These are phyloP conservation scores for Vireo griseus DNA, from an alignment of 2,797 vertebrate genomes.

Conservation along the genomic window DNA sequence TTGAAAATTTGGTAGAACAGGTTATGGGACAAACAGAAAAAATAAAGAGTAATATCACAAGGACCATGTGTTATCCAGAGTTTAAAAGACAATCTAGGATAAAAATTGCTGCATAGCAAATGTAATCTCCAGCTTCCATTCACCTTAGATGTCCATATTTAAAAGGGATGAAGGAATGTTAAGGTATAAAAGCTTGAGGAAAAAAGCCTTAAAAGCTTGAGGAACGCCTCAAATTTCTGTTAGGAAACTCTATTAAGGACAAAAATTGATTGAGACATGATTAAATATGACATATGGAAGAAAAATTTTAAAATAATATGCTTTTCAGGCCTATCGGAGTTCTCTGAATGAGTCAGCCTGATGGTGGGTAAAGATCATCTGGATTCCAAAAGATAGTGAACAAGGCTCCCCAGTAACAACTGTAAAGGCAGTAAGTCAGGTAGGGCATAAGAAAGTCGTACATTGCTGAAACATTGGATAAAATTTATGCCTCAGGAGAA, in stretches of 20 bases:
- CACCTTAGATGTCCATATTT: neutral
- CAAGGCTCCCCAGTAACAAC: neutral
- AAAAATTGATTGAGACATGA: accelerated
- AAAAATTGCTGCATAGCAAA: neutral
- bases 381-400: neutral
- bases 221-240: neutral
- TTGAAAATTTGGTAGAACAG: neutral
- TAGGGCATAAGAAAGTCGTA: neutral
- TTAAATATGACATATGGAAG: neutral
- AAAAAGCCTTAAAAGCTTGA: no score
- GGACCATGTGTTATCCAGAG: neutral
- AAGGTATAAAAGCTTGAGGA: neutral
- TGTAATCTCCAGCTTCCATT: neutral
- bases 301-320: neutral
- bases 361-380: neutral
- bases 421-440: neutral
- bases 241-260: neutral
- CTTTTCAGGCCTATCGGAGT: neutral
- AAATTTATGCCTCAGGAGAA: neutral
- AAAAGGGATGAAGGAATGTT: accelerated
- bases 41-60: neutral
- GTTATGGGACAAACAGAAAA: neutral
- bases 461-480: neutral
- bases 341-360: neutral
- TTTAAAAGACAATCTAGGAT: neutral